A percentile compares a stretch with the other conserved stretches of the same genome.
phyloP scores from a whole-genome alignment of 2,797 vertebrate species.

The Spea hammondii region DNA sequence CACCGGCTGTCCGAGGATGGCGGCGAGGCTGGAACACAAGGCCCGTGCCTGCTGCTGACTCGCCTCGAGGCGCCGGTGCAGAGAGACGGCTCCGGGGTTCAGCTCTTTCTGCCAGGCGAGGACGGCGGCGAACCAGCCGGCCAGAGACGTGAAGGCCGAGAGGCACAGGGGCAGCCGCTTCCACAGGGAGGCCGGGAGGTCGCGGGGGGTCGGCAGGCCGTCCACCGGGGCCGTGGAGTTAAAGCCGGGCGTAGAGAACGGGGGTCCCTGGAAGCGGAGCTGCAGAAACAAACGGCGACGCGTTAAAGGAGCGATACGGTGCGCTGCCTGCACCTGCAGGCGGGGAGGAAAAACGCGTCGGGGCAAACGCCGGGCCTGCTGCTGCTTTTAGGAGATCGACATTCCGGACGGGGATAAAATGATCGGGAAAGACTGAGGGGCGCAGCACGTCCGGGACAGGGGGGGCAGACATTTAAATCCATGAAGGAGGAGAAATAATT shows the following conservation, averaged over 20 bases:
- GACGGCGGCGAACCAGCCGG: conserved; percentile 15
- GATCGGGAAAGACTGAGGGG: no score
- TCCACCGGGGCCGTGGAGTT: neutral
- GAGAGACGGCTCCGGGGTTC: neutral
- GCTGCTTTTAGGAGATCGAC: no score
- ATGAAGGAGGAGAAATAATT: no score
- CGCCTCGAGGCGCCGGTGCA: neutral
- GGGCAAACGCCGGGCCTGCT: no score
- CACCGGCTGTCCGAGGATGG: conserved; percentile 6
- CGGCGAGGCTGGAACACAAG: conserved; percentile 7
- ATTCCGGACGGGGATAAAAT: no score
- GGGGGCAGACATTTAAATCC: no score
- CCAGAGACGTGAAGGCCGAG: neutral
- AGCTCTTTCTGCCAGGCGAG: conserved; percentile 15
- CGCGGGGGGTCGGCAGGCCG: neutral
- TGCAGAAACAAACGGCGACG: neutral
- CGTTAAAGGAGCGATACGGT: no score
- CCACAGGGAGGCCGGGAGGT: conserved; percentile 13
- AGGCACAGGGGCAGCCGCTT: conserved; percentile 18
- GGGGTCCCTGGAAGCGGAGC: conserved; percentile 26
- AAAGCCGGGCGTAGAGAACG: neutral
- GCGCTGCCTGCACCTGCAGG: no score
- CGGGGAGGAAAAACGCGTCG: no score
- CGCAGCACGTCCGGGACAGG: no score
- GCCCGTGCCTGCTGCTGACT: neutral